Percentiles rank a stretch among this genome's conserved stretches.
These are phyloP conservation scores for Takifugu flavidus DNA, from an alignment of 2,113 vertebrate genomes.

Conservation along the genomic window DNA sequence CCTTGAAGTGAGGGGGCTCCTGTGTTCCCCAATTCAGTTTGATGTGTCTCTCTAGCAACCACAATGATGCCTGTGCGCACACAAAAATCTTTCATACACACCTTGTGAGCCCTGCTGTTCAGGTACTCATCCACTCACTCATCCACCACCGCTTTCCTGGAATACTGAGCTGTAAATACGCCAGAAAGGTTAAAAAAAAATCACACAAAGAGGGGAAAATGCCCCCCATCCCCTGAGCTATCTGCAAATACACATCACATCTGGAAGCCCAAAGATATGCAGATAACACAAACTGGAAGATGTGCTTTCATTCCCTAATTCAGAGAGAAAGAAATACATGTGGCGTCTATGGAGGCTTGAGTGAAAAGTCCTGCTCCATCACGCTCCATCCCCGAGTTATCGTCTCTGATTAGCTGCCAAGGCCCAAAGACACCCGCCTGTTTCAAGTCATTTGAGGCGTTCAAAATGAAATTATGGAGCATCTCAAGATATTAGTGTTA, in stretches of 20 bases:
- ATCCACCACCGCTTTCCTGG: conserved; percentile 39
- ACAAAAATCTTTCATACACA: conserved; percentile 22
- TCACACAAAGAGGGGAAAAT: conserved; percentile 1
- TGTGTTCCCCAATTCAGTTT: conserved; percentile 61
- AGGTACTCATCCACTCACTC: not conserved
- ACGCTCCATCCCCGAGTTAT: conserved; percentile 64
- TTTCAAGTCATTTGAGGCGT: conserved; percentile 66
- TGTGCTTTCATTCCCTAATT: conserved; percentile 69
- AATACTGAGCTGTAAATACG: conserved; percentile 37
- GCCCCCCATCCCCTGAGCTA: conserved; percentile 3
- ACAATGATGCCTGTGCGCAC: conserved; percentile 13
- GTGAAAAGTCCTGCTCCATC: conserved; percentile 60
- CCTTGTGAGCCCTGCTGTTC: conserved; percentile 39
- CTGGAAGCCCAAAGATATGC: conserved; percentile 11
- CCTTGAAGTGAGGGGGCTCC: conserved; percentile 51
- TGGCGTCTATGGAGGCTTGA: conserved; percentile 39
- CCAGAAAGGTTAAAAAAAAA: not conserved
- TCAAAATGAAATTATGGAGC: conserved; percentile 71
- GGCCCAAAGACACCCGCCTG: conserved; percentile 61
- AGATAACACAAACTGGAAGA: conserved; percentile 55
- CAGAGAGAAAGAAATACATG: conserved; percentile 70
- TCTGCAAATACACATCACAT: too few relatives aligned
- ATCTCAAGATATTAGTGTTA: conserved; percentile 68
- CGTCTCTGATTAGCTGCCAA: conserved; percentile 75
- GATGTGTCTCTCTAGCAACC: conserved; percentile 37